These are phyloP conservation scores for Ophraella communa DNA, from an alignment of 2,888 invertebrate genomes.

Conservation along the genomic window DNA sequence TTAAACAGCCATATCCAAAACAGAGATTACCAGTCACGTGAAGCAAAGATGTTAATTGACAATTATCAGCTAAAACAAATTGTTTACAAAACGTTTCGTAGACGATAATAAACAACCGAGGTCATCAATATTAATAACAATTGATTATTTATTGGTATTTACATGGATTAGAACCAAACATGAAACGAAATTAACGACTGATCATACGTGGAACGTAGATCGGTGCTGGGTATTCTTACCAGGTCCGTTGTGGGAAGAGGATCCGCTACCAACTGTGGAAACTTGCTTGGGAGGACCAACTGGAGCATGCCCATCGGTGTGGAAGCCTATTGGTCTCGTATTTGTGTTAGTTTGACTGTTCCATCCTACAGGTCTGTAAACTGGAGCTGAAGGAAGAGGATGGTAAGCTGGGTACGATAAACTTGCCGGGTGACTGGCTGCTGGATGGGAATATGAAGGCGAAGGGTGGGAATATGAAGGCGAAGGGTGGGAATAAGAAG, in stretches of 20 bases:
- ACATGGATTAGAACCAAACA: not conserved
- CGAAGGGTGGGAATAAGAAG: conserved; percentile 22
- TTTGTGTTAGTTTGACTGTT: conserved; percentile 1
- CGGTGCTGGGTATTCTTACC: too few species aligned
- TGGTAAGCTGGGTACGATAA: conserved; percentile 24
- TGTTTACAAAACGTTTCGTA: too few species aligned
- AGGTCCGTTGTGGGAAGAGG: not conserved
- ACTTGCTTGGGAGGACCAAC: conserved; percentile 30
- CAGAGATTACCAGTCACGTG: too few species aligned
- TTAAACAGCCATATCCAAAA: too few species aligned
- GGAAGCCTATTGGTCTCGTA: conserved; percentile 13
- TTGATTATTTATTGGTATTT: too few species aligned
- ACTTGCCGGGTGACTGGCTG: conserved; percentile 8
- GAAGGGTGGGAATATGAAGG: conserved; percentile 19
- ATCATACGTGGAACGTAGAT: not conserved
- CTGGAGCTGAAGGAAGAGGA: conserved; percentile 20
- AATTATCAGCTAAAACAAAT: too few species aligned
- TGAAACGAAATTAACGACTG: too few species aligned
- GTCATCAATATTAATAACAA: too few species aligned
- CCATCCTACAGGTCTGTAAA: conserved; percentile 26
- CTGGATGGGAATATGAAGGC: conserved; percentile 17
- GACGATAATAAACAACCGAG: too few species aligned
- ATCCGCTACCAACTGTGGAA: conserved; percentile 15
- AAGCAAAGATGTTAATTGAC: too few species aligned
- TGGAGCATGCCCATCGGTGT: not conserved